Percentiles rank a stretch among this genome's conserved stretches.
Conservation (phyloP, 2,113 vertebrate species). For the Gobio gobio region DNA sequence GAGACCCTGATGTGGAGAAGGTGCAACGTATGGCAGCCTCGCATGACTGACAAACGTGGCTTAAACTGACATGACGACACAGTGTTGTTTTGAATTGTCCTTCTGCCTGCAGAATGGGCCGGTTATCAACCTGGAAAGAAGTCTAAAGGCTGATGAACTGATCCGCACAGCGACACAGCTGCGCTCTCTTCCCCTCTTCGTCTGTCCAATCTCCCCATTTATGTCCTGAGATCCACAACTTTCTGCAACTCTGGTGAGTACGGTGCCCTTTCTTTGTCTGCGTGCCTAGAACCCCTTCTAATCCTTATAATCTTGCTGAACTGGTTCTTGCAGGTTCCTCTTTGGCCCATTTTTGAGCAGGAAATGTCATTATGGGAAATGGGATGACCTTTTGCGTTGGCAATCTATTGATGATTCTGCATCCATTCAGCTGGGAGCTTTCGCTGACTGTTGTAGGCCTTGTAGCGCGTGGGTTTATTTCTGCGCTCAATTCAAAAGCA, state of each 20-base stretch:
- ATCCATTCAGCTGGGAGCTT: neutral
- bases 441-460: conserved; percentile 13
- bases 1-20: conserved; percentile 35
- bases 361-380: conserved; percentile 5
- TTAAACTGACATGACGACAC: conserved; percentile 12
- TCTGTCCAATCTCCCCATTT: conserved; percentile 63
- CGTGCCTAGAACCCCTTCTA: conserved; percentile 9
- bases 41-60: conserved; percentile 31
- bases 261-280: conserved; percentile 15
- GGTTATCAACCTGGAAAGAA: conserved; percentile 72
- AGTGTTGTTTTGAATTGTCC: conserved; percentile 35
- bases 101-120: conserved; percentile 71
- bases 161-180: conserved; percentile 57
- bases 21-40: conserved; percentile 25
- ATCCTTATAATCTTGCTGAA: conserved; percentile 15
- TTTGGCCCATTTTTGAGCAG: neutral
- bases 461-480: neutral
- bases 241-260: conserved; percentile 70
- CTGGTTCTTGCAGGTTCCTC: neutral
- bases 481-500: conserved; percentile 1
- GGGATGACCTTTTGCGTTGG: conserved; percentile 22
- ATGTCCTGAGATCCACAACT: conserved; percentile 69
- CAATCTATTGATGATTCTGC: conserved; percentile 33
- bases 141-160: conserved; percentile 75
- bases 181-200: conserved; percentile 47